Conservation (phyloP, 2,888 invertebrate genomes). For the Tortrix viridana region DNA sequence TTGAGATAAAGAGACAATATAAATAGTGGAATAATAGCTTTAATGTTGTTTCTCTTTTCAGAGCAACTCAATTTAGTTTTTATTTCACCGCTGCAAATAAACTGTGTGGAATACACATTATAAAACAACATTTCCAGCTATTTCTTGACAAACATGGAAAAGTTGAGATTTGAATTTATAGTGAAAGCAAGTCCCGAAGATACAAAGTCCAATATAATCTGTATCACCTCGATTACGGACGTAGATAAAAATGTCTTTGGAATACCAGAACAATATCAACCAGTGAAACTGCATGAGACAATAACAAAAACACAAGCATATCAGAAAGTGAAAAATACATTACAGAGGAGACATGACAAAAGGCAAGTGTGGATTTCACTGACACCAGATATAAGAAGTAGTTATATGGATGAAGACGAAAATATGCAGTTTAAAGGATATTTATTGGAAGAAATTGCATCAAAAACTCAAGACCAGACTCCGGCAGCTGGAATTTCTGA, state of each 20-base stretch:
- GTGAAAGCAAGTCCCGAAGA: too few relatives aligned
- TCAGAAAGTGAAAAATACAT: background rate
- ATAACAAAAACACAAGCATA: background rate
- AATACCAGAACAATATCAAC: background rate
- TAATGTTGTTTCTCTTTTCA: too few relatives aligned
- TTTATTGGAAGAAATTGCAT: constrained; percentile 20
- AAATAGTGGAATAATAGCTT: too few relatives aligned
- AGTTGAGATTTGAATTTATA: too few relatives aligned
- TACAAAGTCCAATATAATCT: background rate
- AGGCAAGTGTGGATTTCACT: constrained; percentile 33
- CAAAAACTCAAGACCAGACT: background rate
- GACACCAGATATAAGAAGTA: constrained; percentile 5
- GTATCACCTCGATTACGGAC: background rate
- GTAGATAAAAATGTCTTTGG: background rate
- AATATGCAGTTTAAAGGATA: constrained; percentile 23
- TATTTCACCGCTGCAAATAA: too few relatives aligned
- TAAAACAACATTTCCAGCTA: too few relatives aligned
- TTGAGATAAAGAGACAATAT: too few relatives aligned
- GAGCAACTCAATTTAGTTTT: too few relatives aligned
- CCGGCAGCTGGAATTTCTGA: constrained; percentile 1
- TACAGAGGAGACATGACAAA: constrained; percentile 1
- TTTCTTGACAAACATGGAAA: too few relatives aligned
- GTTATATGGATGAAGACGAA: constrained; percentile 17
- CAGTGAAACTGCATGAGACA: too few relatives aligned
- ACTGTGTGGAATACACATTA: too few relatives aligned